Percentiles rank a stretch among this genome's conserved stretches.
These are phyloP conservation scores for Erinaceus europaeus DNA, from an alignment of 2,113 vertebrate species.

Conservation along the genomic window DNA sequence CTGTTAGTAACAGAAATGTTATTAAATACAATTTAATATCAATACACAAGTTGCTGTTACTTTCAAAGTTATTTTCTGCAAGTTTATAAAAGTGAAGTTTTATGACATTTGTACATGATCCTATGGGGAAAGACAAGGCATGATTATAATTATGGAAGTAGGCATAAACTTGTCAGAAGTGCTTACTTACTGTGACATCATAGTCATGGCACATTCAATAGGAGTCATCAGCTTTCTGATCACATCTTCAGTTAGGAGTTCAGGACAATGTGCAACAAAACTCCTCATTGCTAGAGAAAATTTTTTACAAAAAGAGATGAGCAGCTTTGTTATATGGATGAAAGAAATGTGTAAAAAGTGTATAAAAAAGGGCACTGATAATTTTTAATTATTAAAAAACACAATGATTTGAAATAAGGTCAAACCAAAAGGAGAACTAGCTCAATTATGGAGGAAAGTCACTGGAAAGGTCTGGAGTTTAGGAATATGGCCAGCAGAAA, in stretches of 20 bases:
- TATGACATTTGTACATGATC: not conserved
- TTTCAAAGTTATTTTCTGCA: not conserved
- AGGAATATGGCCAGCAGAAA: not conserved
- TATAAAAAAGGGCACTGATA: not conserved
- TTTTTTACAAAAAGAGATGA: constrained; percentile 9
- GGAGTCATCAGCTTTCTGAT: constrained; percentile 98
- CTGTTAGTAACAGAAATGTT: not conserved
- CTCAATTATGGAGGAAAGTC: constrained; percentile 7
- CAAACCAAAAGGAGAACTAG: not conserved
- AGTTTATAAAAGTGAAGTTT: constrained; percentile 45
- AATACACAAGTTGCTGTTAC: not conserved
- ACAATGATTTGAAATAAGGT: constrained; percentile 19
- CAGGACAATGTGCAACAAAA: constrained; percentile 98
- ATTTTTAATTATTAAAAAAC: constrained; percentile 15
- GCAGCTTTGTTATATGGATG: not conserved
- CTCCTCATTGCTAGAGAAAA: constrained; percentile 93
- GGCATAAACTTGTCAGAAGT: not conserved
- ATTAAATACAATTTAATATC: not conserved
- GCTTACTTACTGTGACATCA: constrained; percentile 98
- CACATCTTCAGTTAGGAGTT: constrained; percentile 97
- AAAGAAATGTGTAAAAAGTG: not conserved
- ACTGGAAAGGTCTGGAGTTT: no score
- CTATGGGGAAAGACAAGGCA: not conserved
- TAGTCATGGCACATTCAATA: constrained; percentile 99
- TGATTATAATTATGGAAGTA: constrained; percentile 17